These are phyloP conservation scores for Halcyon badia DNA, from an alignment of 2,797 vertebrate species.

Conservation along the genomic window DNA sequence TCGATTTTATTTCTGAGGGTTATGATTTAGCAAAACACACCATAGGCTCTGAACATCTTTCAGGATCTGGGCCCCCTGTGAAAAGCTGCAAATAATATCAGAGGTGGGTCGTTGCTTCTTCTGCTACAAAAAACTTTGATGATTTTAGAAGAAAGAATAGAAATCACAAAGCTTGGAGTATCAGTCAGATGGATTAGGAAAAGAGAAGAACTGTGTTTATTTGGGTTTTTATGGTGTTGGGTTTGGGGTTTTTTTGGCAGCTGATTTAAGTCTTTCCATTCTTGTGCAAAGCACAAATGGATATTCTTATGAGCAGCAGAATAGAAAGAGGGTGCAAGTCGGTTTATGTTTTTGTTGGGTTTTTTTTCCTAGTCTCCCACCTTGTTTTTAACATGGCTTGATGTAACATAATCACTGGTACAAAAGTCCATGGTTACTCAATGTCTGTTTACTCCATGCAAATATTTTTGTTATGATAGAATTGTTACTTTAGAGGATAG, in stretches of 20 bases:
- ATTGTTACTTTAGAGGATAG: constrained; percentile 28
- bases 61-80: not conserved
- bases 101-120: not conserved
- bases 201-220: not conserved
- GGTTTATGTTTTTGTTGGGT: not conserved
- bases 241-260: not conserved
- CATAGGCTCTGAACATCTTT: not conserved
- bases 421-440: constrained; percentile 54
- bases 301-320: not conserved
- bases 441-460: constrained; percentile 20
- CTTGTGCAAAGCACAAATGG: not conserved
- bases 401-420: not conserved
- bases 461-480: constrained; percentile 60
- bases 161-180: not conserved
- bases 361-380: not conserved
- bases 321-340: not conserved
- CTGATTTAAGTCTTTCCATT: not conserved
- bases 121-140: not conserved
- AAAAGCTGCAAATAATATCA: not conserved
- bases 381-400: not conserved
- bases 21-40: not conserved
- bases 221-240: not conserved
- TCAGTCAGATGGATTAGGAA: not conserved
- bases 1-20: not conserved
- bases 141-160: not conserved